These are phyloP conservation scores for Aegotheles bennettii DNA, from an alignment of 2,113 vertebrate genomes.

Conservation along the genomic window DNA sequence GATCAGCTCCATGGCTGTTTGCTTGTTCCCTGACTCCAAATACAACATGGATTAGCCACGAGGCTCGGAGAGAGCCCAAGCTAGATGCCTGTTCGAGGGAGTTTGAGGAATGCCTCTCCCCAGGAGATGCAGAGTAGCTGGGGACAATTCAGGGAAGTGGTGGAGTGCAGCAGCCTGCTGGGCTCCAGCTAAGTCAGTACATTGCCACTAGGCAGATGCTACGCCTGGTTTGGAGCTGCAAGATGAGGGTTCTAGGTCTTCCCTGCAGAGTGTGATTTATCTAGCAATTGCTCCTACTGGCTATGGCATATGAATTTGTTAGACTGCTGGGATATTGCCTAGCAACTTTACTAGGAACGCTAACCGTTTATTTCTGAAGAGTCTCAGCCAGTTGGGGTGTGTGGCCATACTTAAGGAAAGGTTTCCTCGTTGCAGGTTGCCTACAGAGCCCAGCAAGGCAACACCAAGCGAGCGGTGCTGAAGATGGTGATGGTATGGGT, in stretches of 20 bases:
- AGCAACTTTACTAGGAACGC: slow-evolving; percentile 6
- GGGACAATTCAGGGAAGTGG: not conserved
- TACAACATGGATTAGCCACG: fast-evolving
- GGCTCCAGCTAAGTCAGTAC: not conserved
- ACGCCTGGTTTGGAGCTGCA: not conserved
- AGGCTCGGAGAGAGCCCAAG: not conserved
- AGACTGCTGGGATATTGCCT: slow-evolving; percentile 2
- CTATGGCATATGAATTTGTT: not conserved
- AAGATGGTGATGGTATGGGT: slow-evolving; percentile 83
- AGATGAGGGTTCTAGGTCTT: not conserved
- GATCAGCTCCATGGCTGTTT: not conserved
- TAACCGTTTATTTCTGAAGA: not conserved
- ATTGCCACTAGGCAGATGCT: not conserved
- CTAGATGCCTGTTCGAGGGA: not conserved
- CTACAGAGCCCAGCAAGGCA: slow-evolving; percentile 80
- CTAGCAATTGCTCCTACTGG: not conserved
- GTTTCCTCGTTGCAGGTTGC: slow-evolving; percentile 62
- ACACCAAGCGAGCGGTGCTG: slow-evolving; percentile 65
- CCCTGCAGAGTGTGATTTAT: not conserved
- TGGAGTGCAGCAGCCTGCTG: not conserved
- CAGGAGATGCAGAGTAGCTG: fast-evolving
- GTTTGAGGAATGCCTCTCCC: not conserved
- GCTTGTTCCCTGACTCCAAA: not conserved
- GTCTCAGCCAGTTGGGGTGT: not conserved
- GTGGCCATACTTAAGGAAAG: not conserved